These are phyloP conservation scores for Muschampia plurimacula DNA, from an alignment of 2,888 invertebrate genomes.

Conservation along the genomic window DNA sequence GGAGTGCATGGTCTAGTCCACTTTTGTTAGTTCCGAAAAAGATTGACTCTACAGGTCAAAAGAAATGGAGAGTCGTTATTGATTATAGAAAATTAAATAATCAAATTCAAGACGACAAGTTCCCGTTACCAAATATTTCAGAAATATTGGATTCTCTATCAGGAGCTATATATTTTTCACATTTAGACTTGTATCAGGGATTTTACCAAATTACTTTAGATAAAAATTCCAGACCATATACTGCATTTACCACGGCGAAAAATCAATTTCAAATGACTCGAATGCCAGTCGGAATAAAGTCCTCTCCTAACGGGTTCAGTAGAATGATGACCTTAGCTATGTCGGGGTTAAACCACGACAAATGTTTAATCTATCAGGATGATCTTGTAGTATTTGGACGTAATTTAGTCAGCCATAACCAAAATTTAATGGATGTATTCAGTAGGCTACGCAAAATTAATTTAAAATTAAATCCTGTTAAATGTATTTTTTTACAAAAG, in stretches of 20 bases:
- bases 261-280: conserved; percentile 21
- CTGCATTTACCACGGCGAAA: conserved; percentile 4
- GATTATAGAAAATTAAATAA: not conserved
- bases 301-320: conserved; percentile 34
- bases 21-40: conserved; percentile 31
- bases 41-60: not conserved
- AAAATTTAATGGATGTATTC: conserved; percentile 33
- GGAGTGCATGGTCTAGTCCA: conserved; percentile 32
- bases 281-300: conserved; percentile 37
- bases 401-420: conserved; percentile 33
- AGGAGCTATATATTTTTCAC: not conserved
- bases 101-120: conserved; percentile 10
- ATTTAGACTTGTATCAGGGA: conserved; percentile 9
- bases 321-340: conserved; percentile 43
- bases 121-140: conserved; percentile 1
- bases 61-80: conserved; percentile 6
- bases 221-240: conserved; percentile 8
- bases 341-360: conserved; percentile 40
- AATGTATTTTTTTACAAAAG: conserved; percentile 27
- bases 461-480: conserved; percentile 11
- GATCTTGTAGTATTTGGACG: conserved; percentile 37
- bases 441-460: conserved; percentile 36
- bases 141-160: not conserved
- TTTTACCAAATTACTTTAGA: not conserved
- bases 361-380: conserved; percentile 40